A percentile compares a stretch with the other conserved stretches of the same genome.
Conservation (phyloP, 2,113 vertebrate species). For the Neofelis nebulosa region DNA sequence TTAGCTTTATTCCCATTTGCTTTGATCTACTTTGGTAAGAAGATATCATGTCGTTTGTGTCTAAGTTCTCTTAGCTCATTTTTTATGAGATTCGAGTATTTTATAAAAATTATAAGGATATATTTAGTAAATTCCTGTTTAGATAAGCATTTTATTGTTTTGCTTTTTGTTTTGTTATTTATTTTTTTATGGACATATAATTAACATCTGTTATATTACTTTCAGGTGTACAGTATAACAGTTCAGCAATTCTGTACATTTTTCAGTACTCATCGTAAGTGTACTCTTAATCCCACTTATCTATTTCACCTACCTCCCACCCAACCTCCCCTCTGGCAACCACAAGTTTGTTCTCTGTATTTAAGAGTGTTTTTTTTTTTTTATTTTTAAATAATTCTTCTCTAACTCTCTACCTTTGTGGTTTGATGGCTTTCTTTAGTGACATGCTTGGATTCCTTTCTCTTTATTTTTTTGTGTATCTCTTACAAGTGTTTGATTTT, state of each 20-base stretch:
- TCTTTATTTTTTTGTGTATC: neutral
- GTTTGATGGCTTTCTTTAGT: neutral
- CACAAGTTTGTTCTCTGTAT: neutral
- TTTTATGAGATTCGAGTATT: neutral
- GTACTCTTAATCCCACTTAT: neutral
- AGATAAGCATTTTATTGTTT: neutral
- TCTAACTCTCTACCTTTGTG: neutral
- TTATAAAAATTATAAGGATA: neutral
- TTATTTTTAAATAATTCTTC: neutral
- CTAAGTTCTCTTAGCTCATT: neutral
- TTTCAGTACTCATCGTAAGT: neutral
- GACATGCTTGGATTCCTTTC: neutral
- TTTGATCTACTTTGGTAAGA: neutral
- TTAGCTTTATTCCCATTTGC: neutral
- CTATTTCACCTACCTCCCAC: neutral
- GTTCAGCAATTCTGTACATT: neutral
- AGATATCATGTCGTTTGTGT: neutral
- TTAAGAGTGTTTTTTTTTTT: neutral
- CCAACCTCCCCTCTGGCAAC: neutral
- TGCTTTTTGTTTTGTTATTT: neutral
- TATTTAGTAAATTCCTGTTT: slow-evolving; percentile 14
- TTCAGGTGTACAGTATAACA: neutral
- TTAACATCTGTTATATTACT: neutral
- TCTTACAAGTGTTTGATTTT: neutral
- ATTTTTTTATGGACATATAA: neutral